Conservation (phyloP, 1,140 invertebrate genomes). For the Teleopsis dalmanni region DNA sequence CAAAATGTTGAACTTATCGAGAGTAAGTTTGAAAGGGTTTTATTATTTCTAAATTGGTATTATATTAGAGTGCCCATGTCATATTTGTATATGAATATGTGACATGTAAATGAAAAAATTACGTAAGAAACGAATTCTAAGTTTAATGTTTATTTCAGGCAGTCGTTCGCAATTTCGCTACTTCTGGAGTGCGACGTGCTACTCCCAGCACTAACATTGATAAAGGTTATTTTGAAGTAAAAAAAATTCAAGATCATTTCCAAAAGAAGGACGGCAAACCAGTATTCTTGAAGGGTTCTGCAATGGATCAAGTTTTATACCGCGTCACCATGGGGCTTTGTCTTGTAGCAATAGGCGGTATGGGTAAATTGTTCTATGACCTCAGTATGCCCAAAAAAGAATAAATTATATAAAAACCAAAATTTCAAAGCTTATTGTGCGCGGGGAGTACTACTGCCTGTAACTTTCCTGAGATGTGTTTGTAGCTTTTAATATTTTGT, state of each 20-base stretch:
- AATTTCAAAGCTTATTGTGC: too few relatives aligned
- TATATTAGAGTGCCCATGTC: neutral
- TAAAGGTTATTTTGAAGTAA: slow-evolving; percentile 38
- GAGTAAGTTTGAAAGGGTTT: slow-evolving; percentile 24
- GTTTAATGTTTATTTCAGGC: slow-evolving; percentile 21
- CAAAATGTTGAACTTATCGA: slow-evolving; percentile 40
- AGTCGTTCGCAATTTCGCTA: slow-evolving; percentile 35
- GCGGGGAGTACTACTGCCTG: too few relatives aligned
- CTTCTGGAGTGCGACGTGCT: slow-evolving; percentile 23
- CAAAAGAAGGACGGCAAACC: slow-evolving; percentile 49
- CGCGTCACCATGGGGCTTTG: slow-evolving; percentile 43
- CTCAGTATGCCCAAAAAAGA: slow-evolving; percentile 36
- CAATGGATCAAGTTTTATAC: slow-evolving; percentile 51
- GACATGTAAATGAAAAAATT: slow-evolving; percentile 14
- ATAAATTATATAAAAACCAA: slow-evolving; percentile 8
- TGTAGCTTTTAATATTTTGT: too few relatives aligned
- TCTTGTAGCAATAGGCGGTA: slow-evolving; percentile 42
- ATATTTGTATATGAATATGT: neutral
- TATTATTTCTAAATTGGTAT: neutral
- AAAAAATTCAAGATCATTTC: slow-evolving; percentile 46
- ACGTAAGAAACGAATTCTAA: slow-evolving; percentile 30
- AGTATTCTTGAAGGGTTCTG: slow-evolving; percentile 54
- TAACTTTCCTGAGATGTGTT: too few relatives aligned
- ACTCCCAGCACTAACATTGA: slow-evolving; percentile 23
- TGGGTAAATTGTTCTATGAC: slow-evolving; percentile 38